A percentile compares a stretch with the other conserved stretches of the same genome.
Conservation (phyloP, 1,140 invertebrate species). For the Pristionchus pacificus region DNA sequence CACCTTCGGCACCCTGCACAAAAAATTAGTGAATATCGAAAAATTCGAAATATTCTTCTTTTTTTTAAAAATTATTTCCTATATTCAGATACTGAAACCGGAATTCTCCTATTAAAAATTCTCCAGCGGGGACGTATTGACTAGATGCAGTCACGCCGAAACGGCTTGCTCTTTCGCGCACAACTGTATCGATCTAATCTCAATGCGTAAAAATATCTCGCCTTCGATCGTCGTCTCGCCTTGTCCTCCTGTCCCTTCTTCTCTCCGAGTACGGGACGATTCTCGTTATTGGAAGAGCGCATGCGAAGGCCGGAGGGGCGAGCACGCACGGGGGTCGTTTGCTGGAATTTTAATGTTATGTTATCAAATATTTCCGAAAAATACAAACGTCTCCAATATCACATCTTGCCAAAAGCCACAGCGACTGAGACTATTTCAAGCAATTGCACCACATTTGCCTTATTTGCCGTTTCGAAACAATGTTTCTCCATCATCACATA, state of each 20-base stretch:
- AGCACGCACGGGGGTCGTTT: neutral
- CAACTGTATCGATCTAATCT: no score
- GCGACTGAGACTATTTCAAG: no score
- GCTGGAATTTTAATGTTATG: neutral
- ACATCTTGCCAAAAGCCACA: no score
- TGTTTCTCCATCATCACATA: neutral
- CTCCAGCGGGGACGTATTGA: neutral
- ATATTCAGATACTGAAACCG: no score
- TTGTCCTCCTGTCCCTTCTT: neutral
- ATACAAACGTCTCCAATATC: no score
- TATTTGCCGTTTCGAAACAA: neutral
- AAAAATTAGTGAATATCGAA: neutral
- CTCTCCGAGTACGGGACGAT: neutral
- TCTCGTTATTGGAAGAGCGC: neutral
- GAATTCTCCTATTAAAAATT: neutral
- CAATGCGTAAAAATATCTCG: neutral
- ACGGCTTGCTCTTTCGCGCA: no score
- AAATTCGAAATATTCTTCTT: neutral
- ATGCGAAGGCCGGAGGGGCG: neutral
- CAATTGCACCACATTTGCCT: neutral
- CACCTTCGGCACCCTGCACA: neutral
- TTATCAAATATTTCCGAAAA: no score
- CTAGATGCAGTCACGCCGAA: neutral
- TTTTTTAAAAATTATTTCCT: no score
- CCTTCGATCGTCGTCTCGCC: neutral